Base-by-base conservation (phyloP, 2,888 invertebrate species). In the Craniophora ligustri region DNA sequence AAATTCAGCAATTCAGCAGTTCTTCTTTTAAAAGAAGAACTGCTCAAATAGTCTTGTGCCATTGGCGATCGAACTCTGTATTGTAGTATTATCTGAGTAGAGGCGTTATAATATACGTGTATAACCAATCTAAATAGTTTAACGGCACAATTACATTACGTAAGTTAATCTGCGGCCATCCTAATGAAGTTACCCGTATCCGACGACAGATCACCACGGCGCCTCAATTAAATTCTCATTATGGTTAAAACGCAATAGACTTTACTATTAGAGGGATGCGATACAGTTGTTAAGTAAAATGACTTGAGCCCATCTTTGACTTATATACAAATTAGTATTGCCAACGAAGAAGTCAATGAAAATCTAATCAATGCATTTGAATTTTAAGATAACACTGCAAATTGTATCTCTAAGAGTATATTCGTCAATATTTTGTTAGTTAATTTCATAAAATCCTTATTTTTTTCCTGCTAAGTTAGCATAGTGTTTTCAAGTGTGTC, bases 181-280 rank as follows among this genome's bases (percentile, higher is more conserved):
- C 79, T 91, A 89, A 91, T 91, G 85, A 87, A 86, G 85, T 90
- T 92, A 85, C 79, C 81, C 74, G 86, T 83, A 87, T 86, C 88
- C 76, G 86, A 77, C 82, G 86, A 65, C 83, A 82, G 86, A 87
- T 89, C 86, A 49, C 68, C 56, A 78, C 75, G 70, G 79, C 82
- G 82, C 88, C 87, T 89, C 92, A 92, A 92, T 92, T 92, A 92
- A 92, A 92, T 84, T 89, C 89, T 88, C 92, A 88, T 92, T 91
- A 92, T 74, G 85, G 73, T 61, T 71, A 69, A 72, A 68, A 72
- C 63, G 63, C 71, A 70, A 79, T 79, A 51, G 46, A 59, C 40
- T 36, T 56, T 75, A 81, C 70, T 76, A 76, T 81, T 72, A 79
- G 71, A 58, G 71, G 63, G 70, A 72, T 69, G 66, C 58, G 67